A percentile compares a stretch with the other conserved stretches of the same genome.
Conservation (phyloP, 92 coral and sea anemone genomes). For the Epizoanthus illoricatus region DNA sequence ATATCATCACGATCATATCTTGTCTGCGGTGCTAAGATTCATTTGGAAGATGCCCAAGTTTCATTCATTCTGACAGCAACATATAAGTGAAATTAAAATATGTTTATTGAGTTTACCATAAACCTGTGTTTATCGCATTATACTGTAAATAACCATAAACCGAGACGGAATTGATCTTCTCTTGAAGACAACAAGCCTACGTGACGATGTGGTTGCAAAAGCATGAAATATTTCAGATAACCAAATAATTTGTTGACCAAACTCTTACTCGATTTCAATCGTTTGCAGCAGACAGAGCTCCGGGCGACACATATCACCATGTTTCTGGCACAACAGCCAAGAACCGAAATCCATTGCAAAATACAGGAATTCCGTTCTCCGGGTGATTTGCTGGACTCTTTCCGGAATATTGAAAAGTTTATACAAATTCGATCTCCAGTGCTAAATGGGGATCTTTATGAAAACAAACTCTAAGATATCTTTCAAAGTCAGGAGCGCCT, state of each 20-base stretch:
- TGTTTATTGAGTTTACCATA: neutral
- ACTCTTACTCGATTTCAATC: neutral
- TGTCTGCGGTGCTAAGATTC: constrained; percentile 23
- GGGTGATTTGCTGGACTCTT: neutral
- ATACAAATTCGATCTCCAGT: neutral
- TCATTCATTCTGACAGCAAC: constrained; percentile 5
- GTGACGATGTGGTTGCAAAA: constrained; percentile 21
- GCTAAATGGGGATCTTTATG: neutral
- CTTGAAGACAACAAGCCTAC: constrained; percentile 12
- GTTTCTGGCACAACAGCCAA: neutral
- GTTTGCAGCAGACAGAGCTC: neutral
- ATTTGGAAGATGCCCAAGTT: constrained; percentile 28
- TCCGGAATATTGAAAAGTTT: constrained; percentile 10
- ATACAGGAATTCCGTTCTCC: constrained; percentile 6
- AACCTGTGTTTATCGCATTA: constrained; percentile 19
- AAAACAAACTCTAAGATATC: neutral
- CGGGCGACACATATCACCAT: neutral
- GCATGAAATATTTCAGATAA: constrained; percentile 15
- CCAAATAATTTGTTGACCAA: constrained; percentile 31
- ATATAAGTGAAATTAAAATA: neutral
- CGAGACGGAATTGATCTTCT: constrained; percentile 2
- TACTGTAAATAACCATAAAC: constrained; percentile 17
- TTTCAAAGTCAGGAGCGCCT: neutral
- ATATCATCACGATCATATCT: neutral
- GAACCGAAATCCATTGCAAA: neutral